A percentile compares a stretch with the other conserved stretches of the same genome.
These are phyloP conservation scores for Drosophila phalerata DNA, from an alignment of 2,888 invertebrate species.

Conservation along the genomic window DNA sequence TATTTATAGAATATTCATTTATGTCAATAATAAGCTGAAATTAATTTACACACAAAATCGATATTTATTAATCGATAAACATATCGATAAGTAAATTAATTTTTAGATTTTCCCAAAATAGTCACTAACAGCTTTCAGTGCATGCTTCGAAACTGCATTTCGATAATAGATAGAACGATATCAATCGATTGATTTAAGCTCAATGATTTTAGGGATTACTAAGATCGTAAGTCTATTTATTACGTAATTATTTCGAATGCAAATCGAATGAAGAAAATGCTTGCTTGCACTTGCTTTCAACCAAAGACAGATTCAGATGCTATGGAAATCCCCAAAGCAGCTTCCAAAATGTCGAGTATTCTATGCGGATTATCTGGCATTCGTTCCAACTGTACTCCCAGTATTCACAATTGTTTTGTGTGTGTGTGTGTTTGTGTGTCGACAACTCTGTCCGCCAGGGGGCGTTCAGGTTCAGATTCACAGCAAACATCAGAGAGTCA, in stretches of 20 bases:
- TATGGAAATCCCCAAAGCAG: slow-evolving; percentile 23
- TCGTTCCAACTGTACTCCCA: slow-evolving; percentile 21
- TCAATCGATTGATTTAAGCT: neutral
- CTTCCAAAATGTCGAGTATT: slow-evolving; percentile 26
- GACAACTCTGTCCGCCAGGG: slow-evolving; percentile 49
- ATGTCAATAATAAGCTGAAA: no score
- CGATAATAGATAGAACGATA: neutral
- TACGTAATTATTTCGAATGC: slow-evolving; percentile 10
- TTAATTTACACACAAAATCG: no score
- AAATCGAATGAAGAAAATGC: slow-evolving; percentile 1
- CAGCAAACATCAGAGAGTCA: slow-evolving; percentile 35
- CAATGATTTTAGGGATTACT: neutral
- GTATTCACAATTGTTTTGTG: slow-evolving; percentile 8
- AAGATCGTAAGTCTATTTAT: slow-evolving; percentile 1
- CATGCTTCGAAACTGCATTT: no score
- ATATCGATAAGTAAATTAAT: neutral
- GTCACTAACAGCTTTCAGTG: no score
- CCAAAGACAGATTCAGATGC: neutral
- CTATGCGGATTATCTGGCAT: slow-evolving; percentile 43
- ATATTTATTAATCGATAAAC: no score
- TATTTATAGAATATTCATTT: no score
- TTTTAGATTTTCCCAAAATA: no score
- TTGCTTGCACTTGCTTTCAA: slow-evolving; percentile 3
- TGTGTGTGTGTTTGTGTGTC: slow-evolving; percentile 32
- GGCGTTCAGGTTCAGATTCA: slow-evolving; percentile 51